Base-by-base conservation (phyloP, 2,888 invertebrate species). In the Pterobdella sp. region DNA sequence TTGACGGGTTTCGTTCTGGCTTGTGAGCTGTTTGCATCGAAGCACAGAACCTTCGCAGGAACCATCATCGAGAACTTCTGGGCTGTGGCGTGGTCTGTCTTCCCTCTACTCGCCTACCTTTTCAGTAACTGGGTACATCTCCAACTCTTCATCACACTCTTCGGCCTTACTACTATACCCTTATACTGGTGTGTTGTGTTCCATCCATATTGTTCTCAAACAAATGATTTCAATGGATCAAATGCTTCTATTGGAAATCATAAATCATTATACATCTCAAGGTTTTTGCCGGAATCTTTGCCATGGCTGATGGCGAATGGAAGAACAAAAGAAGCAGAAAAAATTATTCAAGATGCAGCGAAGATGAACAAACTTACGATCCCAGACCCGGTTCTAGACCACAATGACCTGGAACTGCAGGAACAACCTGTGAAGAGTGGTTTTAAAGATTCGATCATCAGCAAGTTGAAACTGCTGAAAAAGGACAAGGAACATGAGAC, bases 11-110 rank as follows among this genome's bases (percentile, higher is more conserved):
- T 77, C 68, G 76, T 79, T 42, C 64, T 78, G 76, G 77, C 78
- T 4, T 78, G 77, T 49, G 80, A 80, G 72, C 67, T 79, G 63
- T 76, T 79, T 37, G 79, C 80, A 0, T 76, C 79, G 7, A 74
- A 76, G 4, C 73, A 75, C 35, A 72, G 80, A 1, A 79, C 78
- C 1, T 74, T 76, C 29, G 77, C 77, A 7, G 78, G 79, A 18
- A 75, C 75, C 29, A 72, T 76, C 7, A 76, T 78, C 1, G 75
- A 76, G 72, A 63, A 72, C 49, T 74, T 78, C 69, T 80, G 80
- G 80, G 76, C 77, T 0, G 29, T 75, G 2, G 77, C 76, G 4
- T 77, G 78, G 74, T 76, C 78, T 63, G 31, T 77, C 1, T 69
- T 79, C 63, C 77, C 78, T 1, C 72, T 77, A 36, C 63, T 79